These are phyloP conservation scores for Menidia menidia DNA, from an alignment of 2,797 vertebrate genomes.

Conservation along the genomic window DNA sequence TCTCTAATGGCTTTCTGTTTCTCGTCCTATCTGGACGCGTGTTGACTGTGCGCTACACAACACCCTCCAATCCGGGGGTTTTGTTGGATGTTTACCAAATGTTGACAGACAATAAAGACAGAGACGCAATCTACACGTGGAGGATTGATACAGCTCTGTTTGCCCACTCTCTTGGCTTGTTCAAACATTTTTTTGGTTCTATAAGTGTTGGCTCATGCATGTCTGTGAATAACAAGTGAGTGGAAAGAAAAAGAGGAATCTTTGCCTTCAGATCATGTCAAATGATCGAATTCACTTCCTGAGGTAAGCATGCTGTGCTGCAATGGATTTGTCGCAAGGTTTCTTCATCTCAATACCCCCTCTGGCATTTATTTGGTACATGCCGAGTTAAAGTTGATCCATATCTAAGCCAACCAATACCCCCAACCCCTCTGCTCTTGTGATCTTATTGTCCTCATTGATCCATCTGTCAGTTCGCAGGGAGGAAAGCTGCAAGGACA, in stretches of 20 bases:
- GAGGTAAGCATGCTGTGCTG: constrained; percentile 39
- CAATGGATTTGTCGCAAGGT: constrained; percentile 61
- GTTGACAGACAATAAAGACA: constrained; percentile 18
- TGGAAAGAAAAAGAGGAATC: neutral
- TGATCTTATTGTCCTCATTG: constrained; percentile 65
- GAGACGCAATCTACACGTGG: neutral
- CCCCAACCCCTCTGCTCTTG: constrained; percentile 47
- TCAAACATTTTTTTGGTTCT: neutral
- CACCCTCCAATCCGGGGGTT: constrained; percentile 43
- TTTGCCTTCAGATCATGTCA: constrained; percentile 50
- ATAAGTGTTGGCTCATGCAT: constrained; percentile 12
- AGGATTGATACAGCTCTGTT: constrained; percentile 39
- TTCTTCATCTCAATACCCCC: constrained; percentile 49
- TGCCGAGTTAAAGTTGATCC: constrained; percentile 71
- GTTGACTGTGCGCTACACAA: constrained; percentile 50
- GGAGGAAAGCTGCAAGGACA: constrained; percentile 43
- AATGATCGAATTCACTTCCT: constrained; percentile 51
- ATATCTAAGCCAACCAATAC: constrained; percentile 63
- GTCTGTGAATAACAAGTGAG: constrained; percentile 16
- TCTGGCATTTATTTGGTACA: constrained; percentile 64
- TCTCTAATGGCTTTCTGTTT: constrained; percentile 71
- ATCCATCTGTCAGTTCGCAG: constrained; percentile 56
- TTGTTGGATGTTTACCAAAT: constrained; percentile 47
- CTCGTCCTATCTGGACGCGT: constrained; percentile 53
- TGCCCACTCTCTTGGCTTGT: constrained; percentile 12